Base-by-base conservation (phyloP, 2,888 invertebrate species). In the Harpagoxenus sublaevis region DNA sequence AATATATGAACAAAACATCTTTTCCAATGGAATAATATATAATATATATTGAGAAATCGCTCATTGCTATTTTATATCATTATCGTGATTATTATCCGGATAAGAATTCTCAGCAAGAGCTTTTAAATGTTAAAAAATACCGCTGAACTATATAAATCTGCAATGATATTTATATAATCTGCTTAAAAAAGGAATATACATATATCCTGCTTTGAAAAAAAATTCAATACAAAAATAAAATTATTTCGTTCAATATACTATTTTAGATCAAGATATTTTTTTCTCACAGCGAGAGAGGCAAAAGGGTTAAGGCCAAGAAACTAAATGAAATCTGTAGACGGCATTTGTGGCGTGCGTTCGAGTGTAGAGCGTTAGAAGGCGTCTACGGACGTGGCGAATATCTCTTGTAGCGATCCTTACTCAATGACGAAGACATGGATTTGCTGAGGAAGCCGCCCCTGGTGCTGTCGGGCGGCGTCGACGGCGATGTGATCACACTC, bases 391-490 rank as follows among this genome's bases (percentile, higher is more conserved):
- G 90, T 60, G 90, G 86, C 10, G 77, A 84, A 83, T 90, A 89
- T 91, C 86, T 90, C 87, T 86, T 89, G 90, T 65, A 84, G 79
- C 90, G 92, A 85, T 89, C 92, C 94, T 95, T 95, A 95, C 94
- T 94, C 88, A 95, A 85, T 63, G 95, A 95, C 45, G 94, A 94
- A 82, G 94, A 94, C 84, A 93, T 89, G 23, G 94, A 93, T 75
- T 95, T 95, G 90, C 95, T 95, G 87, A 96, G 90, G 86, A 91
- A 92, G 75, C 92, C 92, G 12, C 79, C 12, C 92, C 93, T 96
- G 95, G 86, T 95, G 95, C 94, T 96, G 95, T 91, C 96, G 95
- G 74, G 95, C 94, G 94, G 93, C 3, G 94, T 90, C 35, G 88
- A 91, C 39, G 91, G 90, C 0, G 90, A 84, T 84, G 86, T 75